These are phyloP conservation scores for Chondrilla cf. caribensis DNA, from an alignment of 37 sponge, comb jelly and placozoan species.

Conservation along the genomic window DNA sequence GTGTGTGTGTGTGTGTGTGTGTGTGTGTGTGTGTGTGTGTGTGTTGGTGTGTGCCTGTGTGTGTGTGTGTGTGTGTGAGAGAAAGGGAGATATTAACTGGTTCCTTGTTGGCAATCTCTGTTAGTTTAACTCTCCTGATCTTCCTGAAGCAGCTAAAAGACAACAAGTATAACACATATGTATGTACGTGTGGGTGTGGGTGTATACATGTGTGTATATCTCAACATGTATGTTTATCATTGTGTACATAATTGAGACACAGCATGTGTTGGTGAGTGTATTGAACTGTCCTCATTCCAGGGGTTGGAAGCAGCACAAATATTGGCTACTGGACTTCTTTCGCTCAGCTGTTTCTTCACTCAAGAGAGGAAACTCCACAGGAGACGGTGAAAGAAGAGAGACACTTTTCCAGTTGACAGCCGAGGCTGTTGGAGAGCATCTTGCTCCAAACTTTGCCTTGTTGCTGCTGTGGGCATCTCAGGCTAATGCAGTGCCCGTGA, in stretches of 20 bases:
- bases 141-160: no score
- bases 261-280: no score
- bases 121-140: no score
- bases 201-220: no score
- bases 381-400: not conserved
- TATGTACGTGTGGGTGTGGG: no score
- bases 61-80: not conserved
- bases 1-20: no score
- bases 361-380: not conserved
- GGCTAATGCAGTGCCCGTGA: slow-evolving; percentile 80
- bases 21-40: no score
- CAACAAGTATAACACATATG: no score
- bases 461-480: slow-evolving; percentile 86
- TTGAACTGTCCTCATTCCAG: not conserved
- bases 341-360: not conserved
- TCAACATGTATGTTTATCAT: not conserved
- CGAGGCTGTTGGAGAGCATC: slow-evolving; percentile 30
- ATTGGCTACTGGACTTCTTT: not conserved
- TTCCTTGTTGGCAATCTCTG: not conserved
- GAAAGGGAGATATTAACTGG: not conserved
- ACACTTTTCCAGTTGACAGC: slow-evolving; percentile 44
- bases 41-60: no score
- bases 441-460: slow-evolving; percentile 70
- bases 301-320: not conserved
- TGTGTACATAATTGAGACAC: no score